Evolutionary conservation across 2,113 vertebrate genomes (phyloP), one percentile per base, ranked within the genome.

Genomic region (Melanostigma gelatinosum): DNA sequence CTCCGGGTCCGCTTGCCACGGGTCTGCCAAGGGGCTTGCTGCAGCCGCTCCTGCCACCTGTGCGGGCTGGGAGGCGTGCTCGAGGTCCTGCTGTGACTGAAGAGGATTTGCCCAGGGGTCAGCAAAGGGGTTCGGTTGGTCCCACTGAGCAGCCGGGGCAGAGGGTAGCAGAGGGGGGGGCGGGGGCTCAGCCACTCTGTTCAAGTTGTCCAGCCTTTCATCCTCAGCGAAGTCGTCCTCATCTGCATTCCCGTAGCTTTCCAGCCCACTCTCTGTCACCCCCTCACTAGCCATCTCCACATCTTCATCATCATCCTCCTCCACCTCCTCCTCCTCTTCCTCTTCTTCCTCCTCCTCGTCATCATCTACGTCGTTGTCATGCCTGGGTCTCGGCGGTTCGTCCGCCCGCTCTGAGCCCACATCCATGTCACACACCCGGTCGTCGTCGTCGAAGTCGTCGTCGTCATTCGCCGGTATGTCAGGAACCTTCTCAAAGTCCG

Each of bases 251-350:
- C 94, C 94, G 3, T 95, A 96, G 89, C 94, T 96, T 75, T 95
- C 95, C 72, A 95, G 88, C 13, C 95, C 94, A 3, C 95, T 95
- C 87, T 95, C 95, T 0, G 95, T 96, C 70, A 96, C 90, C 0
- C 93, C 94, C 79, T 96, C 95, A 65, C 95, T 96, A 1, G 94
- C 94, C 95, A 96, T 95, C 67, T 95, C 95, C 46, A 95, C 94
- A 42, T 95, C 95, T 24, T 95, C 95, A 16, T 95, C 94, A 2
- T 95, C 93, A 1, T 90, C 93, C 0, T 94, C 94, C 10, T 90
- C 90, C 62, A 95, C 95, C 36, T 94, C 94, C 27, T 95, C 94
- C 27, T 95, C 94, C 12, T 95, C 93, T 3, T 94, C 93, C 3
- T 60, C 61, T n/a, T n/a, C n/a, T n/a, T n/a, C n/a, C 12, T 95